Base-by-base conservation (phyloP, 2,888 invertebrate genomes). In the Drosophila subquinaria region DNA sequence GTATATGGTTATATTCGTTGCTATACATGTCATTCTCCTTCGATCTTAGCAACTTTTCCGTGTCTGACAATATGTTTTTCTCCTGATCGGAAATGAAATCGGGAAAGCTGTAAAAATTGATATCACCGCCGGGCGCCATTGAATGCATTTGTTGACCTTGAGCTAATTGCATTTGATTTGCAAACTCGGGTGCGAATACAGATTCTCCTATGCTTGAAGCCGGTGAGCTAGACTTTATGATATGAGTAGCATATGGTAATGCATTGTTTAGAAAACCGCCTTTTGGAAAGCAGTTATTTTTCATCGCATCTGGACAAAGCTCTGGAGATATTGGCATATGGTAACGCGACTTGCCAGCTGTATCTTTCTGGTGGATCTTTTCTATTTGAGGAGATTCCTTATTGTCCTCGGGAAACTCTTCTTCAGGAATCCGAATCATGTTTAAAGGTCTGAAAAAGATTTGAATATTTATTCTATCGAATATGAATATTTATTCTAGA, bases 31-130 rank as follows among this genome's bases (percentile, higher is more conserved):
- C 79, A 52, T 72, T 85, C 6, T 89, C 84, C 47, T 87, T 89
- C 11, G 89, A 61, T 55, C 79, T 60, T 3, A 81, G 59, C 20
- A 87, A 43, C 27, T 81, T 74, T 15, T 85, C 84, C 27, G 88
- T 70, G 48, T 87, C 84, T 45, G 84, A 84, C 15, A 85, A 69
- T 53, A 84, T 87, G 5, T 55, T 70, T 50, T 81, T 87, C 27
- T 87, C 84, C 38, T 79, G 89, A 33, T 87, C 84, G 17, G 89
- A 83, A 23, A 85, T 74, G 10, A 81, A 74, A 42, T 85, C 84
- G 5, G 84, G 88, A 61, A 87, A 73, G 36, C 73, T 81, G 40
- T 89, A 89, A 57, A 87, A 81, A 17, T 73, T 81, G 0, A 81
- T 72, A 30, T 89, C 84, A 3, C 71, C 71, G 10, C 51, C 65